These are phyloP conservation scores for Dromaius novaehollandiae DNA, from an alignment of 2,113 vertebrate genomes.

Conservation along the genomic window DNA sequence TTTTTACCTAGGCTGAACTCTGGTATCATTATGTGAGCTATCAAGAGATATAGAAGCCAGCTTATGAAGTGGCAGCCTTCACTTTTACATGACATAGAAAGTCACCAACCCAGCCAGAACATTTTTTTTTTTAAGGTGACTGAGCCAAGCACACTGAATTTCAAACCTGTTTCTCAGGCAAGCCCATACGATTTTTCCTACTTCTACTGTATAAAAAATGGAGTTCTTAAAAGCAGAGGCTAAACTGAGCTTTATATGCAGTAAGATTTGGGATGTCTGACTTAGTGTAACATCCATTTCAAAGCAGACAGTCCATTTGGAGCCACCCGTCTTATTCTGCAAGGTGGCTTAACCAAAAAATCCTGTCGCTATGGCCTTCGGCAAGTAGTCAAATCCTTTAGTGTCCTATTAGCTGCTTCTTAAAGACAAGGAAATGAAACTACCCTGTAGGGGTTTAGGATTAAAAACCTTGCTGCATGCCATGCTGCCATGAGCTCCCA, in stretches of 20 bases:
- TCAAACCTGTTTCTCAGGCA: neutral
- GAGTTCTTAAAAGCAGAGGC: neutral
- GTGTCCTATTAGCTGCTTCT: neutral
- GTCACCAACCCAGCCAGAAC: neutral
- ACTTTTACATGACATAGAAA: neutral
- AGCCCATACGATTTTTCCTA: neutral
- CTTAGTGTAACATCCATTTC: neutral
- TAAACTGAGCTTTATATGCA: neutral
- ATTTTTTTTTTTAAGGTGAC: neutral
- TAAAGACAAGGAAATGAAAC: neutral
- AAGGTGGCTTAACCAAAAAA: neutral
- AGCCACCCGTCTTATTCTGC: neutral
- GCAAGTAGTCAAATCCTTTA: neutral
- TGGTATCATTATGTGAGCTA: neutral
- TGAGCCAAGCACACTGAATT: neutral
- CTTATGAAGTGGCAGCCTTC: neutral
- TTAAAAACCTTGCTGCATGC: neutral
- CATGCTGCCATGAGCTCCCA: fast-evolving
- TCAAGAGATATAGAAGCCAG: neutral
- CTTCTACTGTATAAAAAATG: neutral
- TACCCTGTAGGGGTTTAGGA: neutral
- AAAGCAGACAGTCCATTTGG: neutral
- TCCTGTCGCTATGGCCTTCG: neutral
- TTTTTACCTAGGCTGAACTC: neutral
- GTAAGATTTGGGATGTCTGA: neutral